These are phyloP conservation scores for Danaus plexippus DNA, from an alignment of 1,140 invertebrate species.

Conservation along the genomic window DNA sequence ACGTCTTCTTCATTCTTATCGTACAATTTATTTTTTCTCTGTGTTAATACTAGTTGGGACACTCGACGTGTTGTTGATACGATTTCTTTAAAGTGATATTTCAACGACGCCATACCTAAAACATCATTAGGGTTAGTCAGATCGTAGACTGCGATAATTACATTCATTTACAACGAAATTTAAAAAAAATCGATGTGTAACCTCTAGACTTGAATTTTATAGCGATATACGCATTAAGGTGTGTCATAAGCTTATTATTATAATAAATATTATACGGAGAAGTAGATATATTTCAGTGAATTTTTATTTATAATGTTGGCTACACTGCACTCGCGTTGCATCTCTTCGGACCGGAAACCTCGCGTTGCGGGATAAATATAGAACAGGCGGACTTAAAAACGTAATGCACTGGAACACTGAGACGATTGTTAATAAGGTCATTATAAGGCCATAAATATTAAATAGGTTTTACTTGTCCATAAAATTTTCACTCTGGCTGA, in stretches of 20 bases:
- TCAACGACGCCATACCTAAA: no score
- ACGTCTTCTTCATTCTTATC: no score
- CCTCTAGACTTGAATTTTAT: neutral
- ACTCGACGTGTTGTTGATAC: no score
- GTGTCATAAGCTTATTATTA: slow-evolving; percentile 3
- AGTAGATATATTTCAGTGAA: slow-evolving; percentile 16
- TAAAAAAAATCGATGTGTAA: no score
- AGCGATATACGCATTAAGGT: neutral
- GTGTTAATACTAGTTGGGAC: no score
- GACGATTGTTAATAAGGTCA: no score
- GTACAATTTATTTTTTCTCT: no score
- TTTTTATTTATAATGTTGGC: slow-evolving; percentile 20
- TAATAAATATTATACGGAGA: slow-evolving; percentile 11
- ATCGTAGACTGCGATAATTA: slow-evolving; percentile 44
- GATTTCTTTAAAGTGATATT: no score
- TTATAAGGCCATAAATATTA: no score
- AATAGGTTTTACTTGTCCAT: no score
- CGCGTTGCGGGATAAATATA: slow-evolving; percentile 23
- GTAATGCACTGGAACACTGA: slow-evolving; percentile 8
- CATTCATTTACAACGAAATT: neutral
- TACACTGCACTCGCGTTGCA: slow-evolving; percentile 11
- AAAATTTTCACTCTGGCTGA: no score
- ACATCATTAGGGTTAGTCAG: slow-evolving; percentile 24
- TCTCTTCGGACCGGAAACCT: slow-evolving; percentile 25
- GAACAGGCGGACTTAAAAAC: slow-evolving; percentile 20